phyloP scores from a whole-genome alignment of 2,888 invertebrate species.

The Netelia melanura region DNA sequence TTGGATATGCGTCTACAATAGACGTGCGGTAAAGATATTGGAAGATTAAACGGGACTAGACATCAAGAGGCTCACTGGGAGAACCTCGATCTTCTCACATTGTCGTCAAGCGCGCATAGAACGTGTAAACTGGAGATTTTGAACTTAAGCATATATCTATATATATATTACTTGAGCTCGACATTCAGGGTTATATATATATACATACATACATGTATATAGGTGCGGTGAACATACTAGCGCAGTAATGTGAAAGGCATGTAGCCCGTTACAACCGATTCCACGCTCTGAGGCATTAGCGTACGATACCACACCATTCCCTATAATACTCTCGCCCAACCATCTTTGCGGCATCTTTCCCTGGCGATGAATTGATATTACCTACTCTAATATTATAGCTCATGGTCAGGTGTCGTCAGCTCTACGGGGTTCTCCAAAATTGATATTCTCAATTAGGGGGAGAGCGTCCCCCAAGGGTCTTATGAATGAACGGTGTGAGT shows the following conservation, averaged over 20 bases:
- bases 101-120: background rate
- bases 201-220: background rate
- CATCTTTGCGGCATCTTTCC: constrained; percentile 9
- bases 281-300: constrained; percentile 71
- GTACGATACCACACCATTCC: constrained; percentile 14
- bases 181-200: background rate
- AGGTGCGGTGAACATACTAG: constrained; percentile 26
- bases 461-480: too few relatives aligned
- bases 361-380: background rate
- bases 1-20: background rate
- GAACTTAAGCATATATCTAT: background rate
- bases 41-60: background rate
- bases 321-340: background rate
- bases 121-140: background rate
- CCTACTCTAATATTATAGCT: constrained; percentile 19
- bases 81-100: background rate
- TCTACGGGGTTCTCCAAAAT: background rate
- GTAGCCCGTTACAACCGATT: constrained; percentile 74
- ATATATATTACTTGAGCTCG: background rate
- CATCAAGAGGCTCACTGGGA: background rate
- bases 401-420: background rate
- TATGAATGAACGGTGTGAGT: too few relatives aligned
- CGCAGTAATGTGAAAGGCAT: constrained; percentile 78
- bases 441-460: constrained; percentile 4
- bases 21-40: background rate